Conservation (phyloP, 1,140 invertebrate genomes). For the Cardiocondyla obscurior region DNA sequence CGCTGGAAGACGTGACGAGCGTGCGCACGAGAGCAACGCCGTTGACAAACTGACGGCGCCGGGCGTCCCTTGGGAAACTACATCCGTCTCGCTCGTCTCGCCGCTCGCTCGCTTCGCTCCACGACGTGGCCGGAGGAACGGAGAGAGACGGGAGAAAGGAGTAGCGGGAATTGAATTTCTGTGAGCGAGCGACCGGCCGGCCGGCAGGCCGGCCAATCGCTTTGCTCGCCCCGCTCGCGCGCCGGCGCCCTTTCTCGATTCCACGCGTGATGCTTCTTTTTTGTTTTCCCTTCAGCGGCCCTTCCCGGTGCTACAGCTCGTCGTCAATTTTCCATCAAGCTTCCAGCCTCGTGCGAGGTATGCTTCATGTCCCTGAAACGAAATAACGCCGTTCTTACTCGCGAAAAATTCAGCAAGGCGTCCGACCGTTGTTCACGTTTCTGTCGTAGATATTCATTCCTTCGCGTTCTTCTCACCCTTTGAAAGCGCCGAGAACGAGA, state of each 20-base stretch:
- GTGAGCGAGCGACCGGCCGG: not conserved
- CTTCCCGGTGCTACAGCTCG: too few species aligned
- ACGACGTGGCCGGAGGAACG: not conserved
- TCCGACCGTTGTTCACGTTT: too few species aligned
- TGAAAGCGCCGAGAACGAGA: too few species aligned
- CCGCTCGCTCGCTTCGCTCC: not conserved
- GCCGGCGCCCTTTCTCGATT: too few species aligned
- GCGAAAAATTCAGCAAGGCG: too few species aligned
- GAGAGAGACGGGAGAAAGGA: constrained; percentile 2
- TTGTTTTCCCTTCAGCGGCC: not conserved
- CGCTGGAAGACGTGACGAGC: not conserved
- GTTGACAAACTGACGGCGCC: constrained; percentile 45
- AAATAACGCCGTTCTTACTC: too few species aligned
- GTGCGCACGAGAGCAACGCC: constrained; percentile 47
- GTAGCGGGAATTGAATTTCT: constrained; percentile 59
- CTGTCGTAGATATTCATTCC: too few species aligned
- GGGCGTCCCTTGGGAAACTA: constrained; percentile 62
- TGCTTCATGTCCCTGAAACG: too few species aligned
- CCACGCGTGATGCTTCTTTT: not conserved
- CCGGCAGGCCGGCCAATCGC: constrained; percentile 36
- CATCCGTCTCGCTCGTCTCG: not conserved
- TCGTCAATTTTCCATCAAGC: not conserved
- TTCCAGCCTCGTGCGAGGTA: too few species aligned
- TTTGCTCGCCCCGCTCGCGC: constrained; percentile 15
- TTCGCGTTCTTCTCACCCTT: too few species aligned